phyloP scores from a whole-genome alignment of 2,113 vertebrate genomes.

The Protomyctophum bolini region DNA sequence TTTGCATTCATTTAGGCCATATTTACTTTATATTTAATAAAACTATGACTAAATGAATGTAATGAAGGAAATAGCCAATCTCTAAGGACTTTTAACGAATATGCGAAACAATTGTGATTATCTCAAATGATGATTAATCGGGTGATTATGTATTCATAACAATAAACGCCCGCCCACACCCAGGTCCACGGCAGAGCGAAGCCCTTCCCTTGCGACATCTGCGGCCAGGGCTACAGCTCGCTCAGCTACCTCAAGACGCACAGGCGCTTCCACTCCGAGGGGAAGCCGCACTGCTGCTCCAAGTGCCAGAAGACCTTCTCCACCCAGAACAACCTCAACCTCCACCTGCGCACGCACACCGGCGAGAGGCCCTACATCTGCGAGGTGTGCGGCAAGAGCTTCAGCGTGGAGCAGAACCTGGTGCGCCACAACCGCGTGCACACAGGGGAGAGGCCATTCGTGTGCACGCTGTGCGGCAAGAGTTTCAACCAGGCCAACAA shows the following conservation, averaged over 20 bases:
- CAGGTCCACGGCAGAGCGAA: slow-evolving; percentile 26
- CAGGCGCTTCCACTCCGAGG: slow-evolving; percentile 54
- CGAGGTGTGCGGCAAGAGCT: slow-evolving; percentile 55
- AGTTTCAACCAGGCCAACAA: slow-evolving; percentile 64
- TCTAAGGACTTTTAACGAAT: too few species aligned
- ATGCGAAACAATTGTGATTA: too few species aligned
- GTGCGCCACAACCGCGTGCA: slow-evolving; percentile 50
- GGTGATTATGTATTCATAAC: too few species aligned
- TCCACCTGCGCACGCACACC: slow-evolving; percentile 61
- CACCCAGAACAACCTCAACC: slow-evolving; percentile 30
- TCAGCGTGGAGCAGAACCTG: slow-evolving; percentile 63
- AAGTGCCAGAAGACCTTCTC: slow-evolving; percentile 50
- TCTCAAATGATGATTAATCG: too few species aligned
- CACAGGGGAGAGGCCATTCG: slow-evolving; percentile 62
- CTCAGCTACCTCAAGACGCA: slow-evolving; percentile 55
- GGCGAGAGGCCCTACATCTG: slow-evolving; percentile 60
- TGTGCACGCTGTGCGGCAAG: slow-evolving; percentile 44
- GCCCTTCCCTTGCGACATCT: slow-evolving; percentile 48
- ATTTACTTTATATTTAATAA: too few species aligned
- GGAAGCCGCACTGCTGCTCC: slow-evolving; percentile 43
- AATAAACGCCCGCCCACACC: too few species aligned
- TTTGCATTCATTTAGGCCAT: too few species aligned
- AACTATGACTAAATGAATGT: too few species aligned
- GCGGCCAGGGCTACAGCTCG: slow-evolving; percentile 58
- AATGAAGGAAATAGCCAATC: too few species aligned